These are phyloP conservation scores for Schizopygopsis malacanthus DNA, from an alignment of 2,797 vertebrate species.

Conservation along the genomic window DNA sequence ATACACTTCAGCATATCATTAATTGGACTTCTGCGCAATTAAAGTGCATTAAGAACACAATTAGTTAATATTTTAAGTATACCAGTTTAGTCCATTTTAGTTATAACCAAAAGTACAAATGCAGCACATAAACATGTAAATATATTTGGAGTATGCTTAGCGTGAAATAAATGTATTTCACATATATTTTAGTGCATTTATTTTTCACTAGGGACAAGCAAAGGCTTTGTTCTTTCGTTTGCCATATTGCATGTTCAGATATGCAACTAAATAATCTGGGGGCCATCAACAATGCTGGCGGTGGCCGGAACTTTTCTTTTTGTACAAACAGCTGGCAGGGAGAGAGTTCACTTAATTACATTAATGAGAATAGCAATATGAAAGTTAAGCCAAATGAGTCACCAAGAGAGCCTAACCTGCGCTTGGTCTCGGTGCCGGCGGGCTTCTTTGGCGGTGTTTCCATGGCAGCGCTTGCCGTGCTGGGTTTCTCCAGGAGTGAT, in stretches of 20 bases:
- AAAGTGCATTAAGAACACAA: background rate
- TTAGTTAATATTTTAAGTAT: background rate
- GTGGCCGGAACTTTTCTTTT: background rate
- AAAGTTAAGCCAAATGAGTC: background rate
- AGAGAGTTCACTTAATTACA: background rate
- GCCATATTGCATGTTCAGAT: background rate
- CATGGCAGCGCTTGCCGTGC: conserved; percentile 64
- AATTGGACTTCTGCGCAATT: background rate
- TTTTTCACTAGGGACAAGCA: background rate
- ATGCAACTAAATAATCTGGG: background rate
- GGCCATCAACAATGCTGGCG: background rate
- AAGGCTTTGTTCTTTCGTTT: background rate
- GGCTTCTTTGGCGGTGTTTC: conserved; percentile 72
- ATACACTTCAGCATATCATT: background rate
- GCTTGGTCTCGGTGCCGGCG: conserved; percentile 66
- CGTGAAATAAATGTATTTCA: background rate
- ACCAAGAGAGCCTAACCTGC: conserved; percentile 66
- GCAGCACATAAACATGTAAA: too few species aligned
- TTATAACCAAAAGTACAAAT: too few species aligned
- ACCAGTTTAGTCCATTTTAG: too few species aligned
- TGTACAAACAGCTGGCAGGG: background rate
- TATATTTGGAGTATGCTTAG: background rate
- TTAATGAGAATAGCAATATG: background rate
- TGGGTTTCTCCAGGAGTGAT: conserved; percentile 54
- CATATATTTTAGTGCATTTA: background rate